These are phyloP conservation scores for Oligia strigilis DNA, from an alignment of 2,888 invertebrate species.

Conservation along the genomic window DNA sequence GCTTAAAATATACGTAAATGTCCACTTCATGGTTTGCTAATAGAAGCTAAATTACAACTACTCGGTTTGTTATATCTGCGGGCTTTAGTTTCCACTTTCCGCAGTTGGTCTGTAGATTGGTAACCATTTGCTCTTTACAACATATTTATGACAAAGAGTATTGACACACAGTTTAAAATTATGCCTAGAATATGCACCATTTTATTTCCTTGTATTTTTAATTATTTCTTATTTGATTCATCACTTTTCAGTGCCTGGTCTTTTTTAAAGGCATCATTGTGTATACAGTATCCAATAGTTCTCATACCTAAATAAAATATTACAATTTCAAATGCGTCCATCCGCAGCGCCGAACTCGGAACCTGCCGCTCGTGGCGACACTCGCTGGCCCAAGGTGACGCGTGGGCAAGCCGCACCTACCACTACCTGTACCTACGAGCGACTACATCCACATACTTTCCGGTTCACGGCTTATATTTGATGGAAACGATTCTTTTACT, in stretches of 20 bases:
- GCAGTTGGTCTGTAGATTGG: background rate
- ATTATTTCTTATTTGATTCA: background rate
- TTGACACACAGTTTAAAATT: background rate
- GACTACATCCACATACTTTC: constrained; percentile 48
- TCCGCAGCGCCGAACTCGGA: constrained; percentile 48
- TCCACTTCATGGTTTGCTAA: no score
- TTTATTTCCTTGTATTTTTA: background rate
- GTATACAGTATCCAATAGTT: background rate
- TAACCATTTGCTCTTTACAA: background rate
- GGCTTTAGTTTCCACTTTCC: background rate
- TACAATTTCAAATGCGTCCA: constrained; percentile 44
- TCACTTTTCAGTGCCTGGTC: background rate
- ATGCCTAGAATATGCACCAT: background rate
- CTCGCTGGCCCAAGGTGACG: constrained; percentile 61
- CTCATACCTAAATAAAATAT: constrained; percentile 16
- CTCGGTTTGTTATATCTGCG: background rate
- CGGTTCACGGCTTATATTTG: constrained; percentile 54
- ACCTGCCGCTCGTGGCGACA: constrained; percentile 52
- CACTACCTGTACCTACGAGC: constrained; percentile 47
- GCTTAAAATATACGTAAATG: background rate
- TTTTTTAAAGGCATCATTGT: background rate
- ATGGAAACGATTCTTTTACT: constrained; percentile 43
- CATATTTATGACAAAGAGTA: background rate
- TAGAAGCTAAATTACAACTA: background rate
- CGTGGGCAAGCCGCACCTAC: constrained; percentile 60